These are phyloP conservation scores for Vombatus ursinus DNA, from an alignment of 2,113 vertebrate genomes.

Conservation along the genomic window DNA sequence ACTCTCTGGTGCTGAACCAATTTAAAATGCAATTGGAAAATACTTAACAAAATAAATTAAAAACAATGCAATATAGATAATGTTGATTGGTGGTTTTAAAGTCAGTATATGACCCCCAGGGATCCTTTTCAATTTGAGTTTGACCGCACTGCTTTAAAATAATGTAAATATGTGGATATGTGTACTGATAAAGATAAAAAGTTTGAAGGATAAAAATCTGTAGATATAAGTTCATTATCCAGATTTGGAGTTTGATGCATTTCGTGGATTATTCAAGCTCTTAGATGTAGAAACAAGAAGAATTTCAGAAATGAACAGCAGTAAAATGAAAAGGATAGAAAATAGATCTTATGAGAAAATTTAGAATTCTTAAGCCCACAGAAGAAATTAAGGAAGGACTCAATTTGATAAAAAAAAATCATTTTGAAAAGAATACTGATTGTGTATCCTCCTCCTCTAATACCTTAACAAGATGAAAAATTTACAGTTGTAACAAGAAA, in stretches of 20 bases:
- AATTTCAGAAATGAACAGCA: background rate
- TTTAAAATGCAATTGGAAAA: background rate
- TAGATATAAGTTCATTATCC: background rate
- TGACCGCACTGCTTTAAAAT: background rate
- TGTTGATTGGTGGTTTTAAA: background rate
- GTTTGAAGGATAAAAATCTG: background rate
- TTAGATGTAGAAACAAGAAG: background rate
- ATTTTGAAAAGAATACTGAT: background rate
- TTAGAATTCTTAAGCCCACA: too few species aligned
- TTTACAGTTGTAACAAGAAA: background rate
- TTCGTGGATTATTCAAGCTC: conserved; percentile 20
- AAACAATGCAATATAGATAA: background rate
- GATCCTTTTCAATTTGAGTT: background rate
- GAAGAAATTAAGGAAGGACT: too few species aligned
- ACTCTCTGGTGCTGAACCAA: background rate
- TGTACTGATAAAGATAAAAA: background rate
- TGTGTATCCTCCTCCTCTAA: background rate
- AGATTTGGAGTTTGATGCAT: background rate
- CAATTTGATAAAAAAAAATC: background rate
- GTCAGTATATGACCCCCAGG: background rate
- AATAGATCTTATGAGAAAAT: background rate
- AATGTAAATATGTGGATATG: background rate
- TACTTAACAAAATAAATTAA: background rate
- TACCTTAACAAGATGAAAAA: background rate
- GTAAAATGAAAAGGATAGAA: background rate